Percentiles rank a stretch among this genome's conserved stretches.
Evolutionary conservation across 2,888 invertebrate genomes (phyloP).

Genomic region (Dryomyza anilis): DNA sequence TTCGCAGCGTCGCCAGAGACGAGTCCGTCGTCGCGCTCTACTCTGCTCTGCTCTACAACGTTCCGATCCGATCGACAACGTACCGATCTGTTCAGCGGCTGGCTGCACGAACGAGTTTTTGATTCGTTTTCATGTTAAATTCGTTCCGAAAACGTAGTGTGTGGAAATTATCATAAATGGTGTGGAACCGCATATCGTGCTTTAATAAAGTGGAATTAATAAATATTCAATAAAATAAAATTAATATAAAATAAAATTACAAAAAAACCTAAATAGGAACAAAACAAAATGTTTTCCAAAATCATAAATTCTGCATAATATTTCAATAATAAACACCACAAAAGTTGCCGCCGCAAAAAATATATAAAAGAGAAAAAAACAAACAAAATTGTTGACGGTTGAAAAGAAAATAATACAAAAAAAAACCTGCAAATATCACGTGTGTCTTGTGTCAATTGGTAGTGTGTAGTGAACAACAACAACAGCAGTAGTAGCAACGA

Average conservation of each 20-base stretch:
- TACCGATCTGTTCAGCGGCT: background rate
- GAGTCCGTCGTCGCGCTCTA: background rate
- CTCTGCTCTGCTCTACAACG: background rate
- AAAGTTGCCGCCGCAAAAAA: background rate
- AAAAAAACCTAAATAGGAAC: background rate
- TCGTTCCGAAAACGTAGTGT: slow-evolving; percentile 27
- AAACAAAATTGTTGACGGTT: background rate
- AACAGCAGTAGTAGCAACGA: background rate
- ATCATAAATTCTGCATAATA: too few species aligned
- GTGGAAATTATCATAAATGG: slow-evolving; percentile 30
- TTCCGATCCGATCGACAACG: background rate
- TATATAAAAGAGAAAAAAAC: background rate
- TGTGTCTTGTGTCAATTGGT: slow-evolving; percentile 11
- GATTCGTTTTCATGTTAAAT: slow-evolving; percentile 20
- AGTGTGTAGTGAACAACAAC: background rate
- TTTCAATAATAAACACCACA: background rate
- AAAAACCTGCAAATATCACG: background rate
- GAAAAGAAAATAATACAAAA: background rate
- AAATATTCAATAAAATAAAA: background rate
- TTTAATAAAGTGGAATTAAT: background rate
- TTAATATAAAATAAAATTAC: background rate
- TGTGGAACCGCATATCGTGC: slow-evolving; percentile 26
- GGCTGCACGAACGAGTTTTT: slow-evolving; percentile 24
- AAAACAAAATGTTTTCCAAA: too few species aligned
- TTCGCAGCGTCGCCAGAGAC: slow-evolving; percentile 10